phyloP scores from a whole-genome alignment of 2,797 vertebrate species.

The Crypturellus tataupa region DNA sequence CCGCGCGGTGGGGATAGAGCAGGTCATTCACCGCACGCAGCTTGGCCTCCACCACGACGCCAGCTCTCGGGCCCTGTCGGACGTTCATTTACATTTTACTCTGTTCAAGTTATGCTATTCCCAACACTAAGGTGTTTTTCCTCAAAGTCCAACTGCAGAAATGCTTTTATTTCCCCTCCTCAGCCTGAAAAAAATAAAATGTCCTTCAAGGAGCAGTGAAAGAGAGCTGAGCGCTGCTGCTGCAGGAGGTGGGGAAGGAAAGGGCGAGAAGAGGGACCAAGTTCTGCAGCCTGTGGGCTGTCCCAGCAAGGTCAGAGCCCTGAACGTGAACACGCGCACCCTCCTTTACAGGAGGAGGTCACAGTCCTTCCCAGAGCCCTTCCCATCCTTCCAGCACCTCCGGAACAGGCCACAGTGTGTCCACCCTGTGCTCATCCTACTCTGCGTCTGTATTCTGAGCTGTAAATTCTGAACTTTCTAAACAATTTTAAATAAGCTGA shows the following conservation, averaged over 20 bases:
- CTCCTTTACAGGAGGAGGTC: not conserved
- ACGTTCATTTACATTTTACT: fast-evolving
- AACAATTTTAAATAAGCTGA: not conserved
- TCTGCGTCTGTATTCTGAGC: not conserved
- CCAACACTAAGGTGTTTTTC: not conserved
- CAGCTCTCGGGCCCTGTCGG: not conserved
- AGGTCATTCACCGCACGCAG: slow-evolving; percentile 5
- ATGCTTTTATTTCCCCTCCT: not conserved
- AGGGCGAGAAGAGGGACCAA: not conserved
- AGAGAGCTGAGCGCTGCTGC: not conserved
- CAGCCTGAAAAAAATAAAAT: not conserved
- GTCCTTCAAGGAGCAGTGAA: not conserved
- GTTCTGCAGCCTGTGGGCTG: not conserved
- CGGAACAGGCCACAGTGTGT: not conserved
- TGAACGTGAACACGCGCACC: not conserved
- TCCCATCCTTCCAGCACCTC: not conserved
- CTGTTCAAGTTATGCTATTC: not conserved
- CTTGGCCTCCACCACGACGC: not conserved
- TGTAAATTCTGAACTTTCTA: not conserved
- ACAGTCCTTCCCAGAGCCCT: not conserved
- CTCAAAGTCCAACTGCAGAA: not conserved
- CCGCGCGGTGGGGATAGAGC: slow-evolving; percentile 75
- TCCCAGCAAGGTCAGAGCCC: not conserved
- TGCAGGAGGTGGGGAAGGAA: not conserved
- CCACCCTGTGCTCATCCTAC: not conserved